A percentile compares a stretch with the other conserved stretches of the same genome.
These are phyloP conservation scores for Strigamia transsilvanica DNA, from an alignment of 2,888 invertebrate genomes.

Conservation along the genomic window DNA sequence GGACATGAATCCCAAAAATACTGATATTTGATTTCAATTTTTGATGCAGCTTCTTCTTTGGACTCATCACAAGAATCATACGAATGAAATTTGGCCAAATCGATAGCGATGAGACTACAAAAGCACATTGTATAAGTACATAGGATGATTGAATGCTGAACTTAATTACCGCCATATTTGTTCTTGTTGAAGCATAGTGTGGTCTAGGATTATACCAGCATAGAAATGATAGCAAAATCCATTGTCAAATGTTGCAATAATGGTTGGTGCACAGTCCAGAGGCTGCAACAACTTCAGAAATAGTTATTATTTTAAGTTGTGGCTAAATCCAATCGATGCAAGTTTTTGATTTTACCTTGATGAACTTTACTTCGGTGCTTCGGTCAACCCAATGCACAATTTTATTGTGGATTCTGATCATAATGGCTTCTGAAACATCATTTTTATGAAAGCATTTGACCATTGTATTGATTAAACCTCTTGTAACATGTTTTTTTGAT, in stretches of 20 bases:
- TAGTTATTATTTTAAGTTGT: background rate
- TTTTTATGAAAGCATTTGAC: background rate
- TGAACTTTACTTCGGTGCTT: background rate
- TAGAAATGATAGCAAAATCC: slow-evolving; percentile 24
- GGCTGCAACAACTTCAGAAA: slow-evolving; percentile 34
- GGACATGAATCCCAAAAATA: background rate
- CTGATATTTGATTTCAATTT: background rate
- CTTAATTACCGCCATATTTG: slow-evolving; percentile 32
- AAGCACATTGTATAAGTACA: too few species aligned
- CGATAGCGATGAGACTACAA: background rate
- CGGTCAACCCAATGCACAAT: background rate
- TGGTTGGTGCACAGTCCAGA: slow-evolving; percentile 27
- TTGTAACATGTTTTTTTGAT: background rate
- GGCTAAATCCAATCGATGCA: too few species aligned
- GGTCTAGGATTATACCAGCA: background rate
- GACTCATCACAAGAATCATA: background rate
- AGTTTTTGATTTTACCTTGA: background rate
- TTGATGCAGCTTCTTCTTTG: background rate
- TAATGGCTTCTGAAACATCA: background rate
- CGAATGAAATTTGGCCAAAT: slow-evolving; percentile 37
- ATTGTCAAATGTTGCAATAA: slow-evolving; percentile 25
- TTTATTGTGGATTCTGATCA: slow-evolving; percentile 17
- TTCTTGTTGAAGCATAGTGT: background rate
- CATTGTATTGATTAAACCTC: slow-evolving; percentile 39
- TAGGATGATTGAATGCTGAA: background rate